Conservation (phyloP, 2,113 vertebrate species). For the Coracopsis vasa region DNA sequence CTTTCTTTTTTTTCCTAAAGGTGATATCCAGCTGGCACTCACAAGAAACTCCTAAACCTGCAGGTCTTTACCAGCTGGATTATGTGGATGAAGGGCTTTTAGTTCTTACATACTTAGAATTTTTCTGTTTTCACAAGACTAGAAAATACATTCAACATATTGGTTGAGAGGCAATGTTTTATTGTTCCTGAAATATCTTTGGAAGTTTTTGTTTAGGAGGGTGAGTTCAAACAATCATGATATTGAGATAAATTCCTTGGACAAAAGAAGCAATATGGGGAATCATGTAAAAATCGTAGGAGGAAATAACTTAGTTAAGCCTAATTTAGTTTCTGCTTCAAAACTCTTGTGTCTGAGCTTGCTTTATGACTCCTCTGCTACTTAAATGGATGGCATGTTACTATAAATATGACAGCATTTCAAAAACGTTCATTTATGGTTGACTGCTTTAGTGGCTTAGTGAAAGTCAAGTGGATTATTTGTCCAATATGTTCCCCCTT, state of each 20-base stretch:
- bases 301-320: background rate
- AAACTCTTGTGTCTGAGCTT: background rate
- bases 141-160: background rate
- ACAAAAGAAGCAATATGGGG: background rate
- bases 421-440: background rate
- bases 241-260: background rate
- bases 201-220: background rate
- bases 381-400: background rate
- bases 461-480: conserved; percentile 46
- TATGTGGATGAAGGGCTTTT: background rate
- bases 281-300: background rate
- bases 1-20: background rate
- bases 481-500: conserved; percentile 6
- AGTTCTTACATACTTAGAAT: background rate
- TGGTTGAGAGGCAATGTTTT: background rate
- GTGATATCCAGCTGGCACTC: background rate
- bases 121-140: background rate
- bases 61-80: background rate
- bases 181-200: background rate
- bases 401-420: conserved; percentile 13
- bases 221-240: background rate
- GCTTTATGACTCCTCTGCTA: background rate
- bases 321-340: conserved; percentile 10
- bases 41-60: background rate
- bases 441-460: conserved; percentile 30